A percentile compares a stretch with the other conserved stretches of the same genome.
phyloP scores from a whole-genome alignment of 2,113 vertebrate species.

The Alosa alosa region DNA sequence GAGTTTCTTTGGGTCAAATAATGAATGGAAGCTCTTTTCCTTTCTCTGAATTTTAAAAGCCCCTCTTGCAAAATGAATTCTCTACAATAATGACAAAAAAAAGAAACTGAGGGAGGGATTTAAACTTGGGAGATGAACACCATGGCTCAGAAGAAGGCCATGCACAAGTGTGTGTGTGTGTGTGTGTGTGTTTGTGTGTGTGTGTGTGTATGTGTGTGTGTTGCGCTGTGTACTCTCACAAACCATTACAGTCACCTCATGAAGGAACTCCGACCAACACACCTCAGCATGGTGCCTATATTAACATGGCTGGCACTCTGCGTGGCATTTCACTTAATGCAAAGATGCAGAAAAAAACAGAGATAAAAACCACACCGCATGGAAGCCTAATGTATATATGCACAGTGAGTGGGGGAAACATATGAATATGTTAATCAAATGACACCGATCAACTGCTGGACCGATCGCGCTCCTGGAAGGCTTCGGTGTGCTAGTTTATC shows the following conservation, averaged over 20 bases:
- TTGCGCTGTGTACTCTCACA: background rate
- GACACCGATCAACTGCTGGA: background rate
- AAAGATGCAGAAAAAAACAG: background rate
- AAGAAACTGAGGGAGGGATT: no score
- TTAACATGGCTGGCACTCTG: background rate
- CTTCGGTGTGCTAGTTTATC: background rate
- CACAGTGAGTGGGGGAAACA: background rate
- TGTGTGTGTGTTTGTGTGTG: slow-evolving; percentile 8
- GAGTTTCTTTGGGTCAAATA: no score
- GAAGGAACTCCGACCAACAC: slow-evolving; percentile 28
- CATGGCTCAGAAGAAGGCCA: slow-evolving; percentile 8
- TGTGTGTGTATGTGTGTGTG: background rate
- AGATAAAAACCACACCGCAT: background rate
- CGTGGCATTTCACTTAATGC: background rate
- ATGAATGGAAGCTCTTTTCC: no score
- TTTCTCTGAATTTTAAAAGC: no score
- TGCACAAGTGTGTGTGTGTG: background rate
- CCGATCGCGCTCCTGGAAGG: background rate
- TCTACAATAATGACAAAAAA: no score
- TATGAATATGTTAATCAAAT: background rate
- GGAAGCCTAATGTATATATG: background rate
- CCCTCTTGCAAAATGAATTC: no score
- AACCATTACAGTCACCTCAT: slow-evolving; percentile 33
- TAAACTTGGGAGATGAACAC: slow-evolving; percentile 24
- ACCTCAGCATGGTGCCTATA: background rate